Conservation (phyloP, 2,113 vertebrate genomes). For the Thunnus maccoyii region DNA sequence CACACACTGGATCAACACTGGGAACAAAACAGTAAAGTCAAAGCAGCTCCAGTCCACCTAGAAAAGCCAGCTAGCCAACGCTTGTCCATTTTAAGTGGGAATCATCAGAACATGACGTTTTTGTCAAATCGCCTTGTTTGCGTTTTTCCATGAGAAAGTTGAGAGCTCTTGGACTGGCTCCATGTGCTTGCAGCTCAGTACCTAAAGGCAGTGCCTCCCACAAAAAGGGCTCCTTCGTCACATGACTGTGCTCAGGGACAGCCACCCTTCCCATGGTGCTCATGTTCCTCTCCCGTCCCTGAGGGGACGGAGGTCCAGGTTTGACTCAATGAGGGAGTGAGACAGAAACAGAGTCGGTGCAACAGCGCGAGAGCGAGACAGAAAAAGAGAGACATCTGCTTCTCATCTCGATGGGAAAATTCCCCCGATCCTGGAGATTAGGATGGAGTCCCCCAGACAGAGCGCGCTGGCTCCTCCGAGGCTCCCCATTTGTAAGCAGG, state of each 20-base stretch:
- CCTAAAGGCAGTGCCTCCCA: constrained; percentile 77
- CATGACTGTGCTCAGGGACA: constrained; percentile 78
- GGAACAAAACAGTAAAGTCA: constrained; percentile 65
- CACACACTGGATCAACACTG: constrained; percentile 74
- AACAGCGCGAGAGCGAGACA: constrained; percentile 63
- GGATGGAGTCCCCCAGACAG: constrained; percentile 76
- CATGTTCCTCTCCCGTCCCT: constrained; percentile 80
- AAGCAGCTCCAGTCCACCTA: constrained; percentile 69
- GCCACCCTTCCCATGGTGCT: constrained; percentile 87
- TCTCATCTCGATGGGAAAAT: constrained; percentile 88
- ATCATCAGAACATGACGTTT: constrained; percentile 76
- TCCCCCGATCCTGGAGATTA: constrained; percentile 81
- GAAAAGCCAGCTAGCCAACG: constrained; percentile 58
- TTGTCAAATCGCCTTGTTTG: constrained; percentile 78
- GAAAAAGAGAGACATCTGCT: constrained; percentile 85
- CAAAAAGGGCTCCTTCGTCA: constrained; percentile 71
- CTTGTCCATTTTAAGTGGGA: constrained; percentile 75
- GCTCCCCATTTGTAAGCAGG: constrained; percentile 67
- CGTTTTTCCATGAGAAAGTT: constrained; percentile 86
- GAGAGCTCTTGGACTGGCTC: constrained; percentile 79
- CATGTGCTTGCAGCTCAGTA: constrained; percentile 77
- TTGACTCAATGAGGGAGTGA: constrained; percentile 64
- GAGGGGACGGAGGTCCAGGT: constrained; percentile 70
- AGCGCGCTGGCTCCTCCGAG: constrained; percentile 72
- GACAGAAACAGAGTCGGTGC: constrained; percentile 58